Conservation (phyloP, 1,140 invertebrate species). For the Thaumatotibia leucotreta region DNA sequence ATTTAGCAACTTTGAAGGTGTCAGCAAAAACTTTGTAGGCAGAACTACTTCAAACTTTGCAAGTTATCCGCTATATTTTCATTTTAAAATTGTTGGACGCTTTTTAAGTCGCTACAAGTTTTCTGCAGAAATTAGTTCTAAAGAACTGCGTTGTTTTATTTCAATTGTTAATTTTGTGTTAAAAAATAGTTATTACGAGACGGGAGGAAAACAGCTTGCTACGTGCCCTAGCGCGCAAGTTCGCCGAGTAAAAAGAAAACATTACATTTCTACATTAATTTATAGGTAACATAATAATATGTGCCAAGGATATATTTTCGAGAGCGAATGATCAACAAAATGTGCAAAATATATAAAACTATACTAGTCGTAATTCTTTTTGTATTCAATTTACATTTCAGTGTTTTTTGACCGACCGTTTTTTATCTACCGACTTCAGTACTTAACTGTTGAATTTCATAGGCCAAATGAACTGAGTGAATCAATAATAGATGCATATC, state of each 20-base stretch:
- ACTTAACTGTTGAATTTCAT: too few relatives aligned
- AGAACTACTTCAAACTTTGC: background rate
- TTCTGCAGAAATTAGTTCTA: constrained; percentile 15
- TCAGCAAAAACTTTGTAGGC: constrained; percentile 6
- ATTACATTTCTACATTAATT: too few relatives aligned
- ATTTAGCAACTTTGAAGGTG: background rate
- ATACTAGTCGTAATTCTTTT: too few relatives aligned
- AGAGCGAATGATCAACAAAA: too few relatives aligned
- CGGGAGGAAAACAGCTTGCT: background rate
- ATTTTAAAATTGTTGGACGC: constrained; percentile 19
- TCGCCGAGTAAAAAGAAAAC: background rate
- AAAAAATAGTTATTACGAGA: background rate
- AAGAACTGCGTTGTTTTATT: constrained; percentile 10
- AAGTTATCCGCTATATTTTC: constrained; percentile 17
- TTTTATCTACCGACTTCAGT: too few relatives aligned
- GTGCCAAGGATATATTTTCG: too few relatives aligned
- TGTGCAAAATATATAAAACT: too few relatives aligned
- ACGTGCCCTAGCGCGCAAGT: background rate
- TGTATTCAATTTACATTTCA: too few relatives aligned
- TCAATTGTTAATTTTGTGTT: background rate
- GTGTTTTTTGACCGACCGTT: too few relatives aligned
- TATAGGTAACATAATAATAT: too few relatives aligned
- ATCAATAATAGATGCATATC: too few relatives aligned
- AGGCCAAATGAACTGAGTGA: too few relatives aligned
- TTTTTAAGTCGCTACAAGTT: constrained; percentile 16